Percentiles rank a stretch among this genome's conserved stretches.
These are phyloP conservation scores for Zaprionus bogoriensis DNA, from an alignment of 2,888 invertebrate species.

Conservation along the genomic window DNA sequence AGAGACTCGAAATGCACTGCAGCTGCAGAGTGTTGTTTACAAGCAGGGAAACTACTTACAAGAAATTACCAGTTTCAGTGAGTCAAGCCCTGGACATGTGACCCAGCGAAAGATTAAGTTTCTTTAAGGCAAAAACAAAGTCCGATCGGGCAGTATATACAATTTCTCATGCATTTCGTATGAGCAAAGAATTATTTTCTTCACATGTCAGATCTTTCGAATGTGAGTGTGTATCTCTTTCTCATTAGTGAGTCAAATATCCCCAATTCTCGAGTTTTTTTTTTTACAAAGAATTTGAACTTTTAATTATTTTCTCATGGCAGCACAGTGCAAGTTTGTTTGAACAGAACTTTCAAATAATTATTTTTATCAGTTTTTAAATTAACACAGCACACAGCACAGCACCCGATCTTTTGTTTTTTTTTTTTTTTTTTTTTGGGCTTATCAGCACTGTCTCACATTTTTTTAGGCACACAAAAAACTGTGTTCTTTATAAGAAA, in stretches of 20 bases:
- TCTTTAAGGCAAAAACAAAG: not conserved
- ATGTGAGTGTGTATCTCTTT: too few species aligned
- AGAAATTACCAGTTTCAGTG: slow-evolving; percentile 49
- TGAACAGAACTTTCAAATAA: slow-evolving; percentile 15
- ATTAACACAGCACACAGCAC: not conserved
- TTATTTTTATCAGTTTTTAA: slow-evolving; percentile 33
- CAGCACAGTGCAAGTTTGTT: slow-evolving; percentile 31
- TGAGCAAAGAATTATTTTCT: not conserved
- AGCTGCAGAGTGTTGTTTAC: not conserved
- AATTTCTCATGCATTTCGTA: too few species aligned
- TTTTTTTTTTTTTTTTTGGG: not conserved
- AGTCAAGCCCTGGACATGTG: not conserved
- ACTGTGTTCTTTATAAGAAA: slow-evolving; percentile 24
- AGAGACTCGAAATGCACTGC: not conserved
- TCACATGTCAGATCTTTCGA: not conserved
- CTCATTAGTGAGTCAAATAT: not conserved
- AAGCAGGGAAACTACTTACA: slow-evolving; percentile 13
- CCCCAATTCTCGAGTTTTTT: not conserved
- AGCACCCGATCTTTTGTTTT: slow-evolving; percentile 14
- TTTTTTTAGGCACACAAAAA: slow-evolving; percentile 29
- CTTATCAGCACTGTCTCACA: slow-evolving; percentile 40
- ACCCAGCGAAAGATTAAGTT: slow-evolving; percentile 12
- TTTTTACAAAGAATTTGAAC: not conserved
- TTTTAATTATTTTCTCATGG: not conserved
- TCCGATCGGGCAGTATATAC: not conserved